Evolutionary conservation across 2,888 invertebrate genomes (phyloP).

Genomic region (Erebia palarica): DNA sequence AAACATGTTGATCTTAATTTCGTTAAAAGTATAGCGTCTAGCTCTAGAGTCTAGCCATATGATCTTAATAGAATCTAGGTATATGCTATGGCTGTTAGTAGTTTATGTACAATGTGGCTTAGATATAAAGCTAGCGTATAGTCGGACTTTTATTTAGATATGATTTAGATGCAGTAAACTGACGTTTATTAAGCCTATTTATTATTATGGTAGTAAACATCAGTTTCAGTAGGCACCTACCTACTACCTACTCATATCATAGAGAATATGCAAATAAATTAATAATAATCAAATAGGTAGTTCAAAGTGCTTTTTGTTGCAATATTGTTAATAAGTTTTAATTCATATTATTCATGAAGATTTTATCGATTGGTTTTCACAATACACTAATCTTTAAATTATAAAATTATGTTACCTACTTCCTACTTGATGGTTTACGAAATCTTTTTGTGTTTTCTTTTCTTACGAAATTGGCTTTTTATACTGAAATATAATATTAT

Average conservation of each 20-base stretch:
- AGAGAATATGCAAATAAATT: neutral
- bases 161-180: neutral
- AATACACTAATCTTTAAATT: neutral
- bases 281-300: neutral
- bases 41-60: no score
- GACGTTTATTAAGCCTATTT: neutral
- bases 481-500: no score
- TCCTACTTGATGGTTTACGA: conserved; percentile 8
- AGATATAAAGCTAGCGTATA: no score
- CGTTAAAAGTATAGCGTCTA: no score
- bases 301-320: neutral
- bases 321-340: neutral
- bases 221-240: no score
- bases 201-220: no score
- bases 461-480: conserved; percentile 1
- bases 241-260: no score
- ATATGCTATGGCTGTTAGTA: no score
- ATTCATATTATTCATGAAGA: neutral
- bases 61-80: no score
- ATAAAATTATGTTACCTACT: neutral
- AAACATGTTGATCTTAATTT: no score
- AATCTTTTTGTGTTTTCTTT: neutral
- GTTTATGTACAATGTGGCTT: no score
- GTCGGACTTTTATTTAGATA: no score
- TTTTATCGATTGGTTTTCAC: conserved; percentile 7